These are phyloP conservation scores for Hylaea fasciaria DNA, from an alignment of 2,888 invertebrate species.

Conservation along the genomic window DNA sequence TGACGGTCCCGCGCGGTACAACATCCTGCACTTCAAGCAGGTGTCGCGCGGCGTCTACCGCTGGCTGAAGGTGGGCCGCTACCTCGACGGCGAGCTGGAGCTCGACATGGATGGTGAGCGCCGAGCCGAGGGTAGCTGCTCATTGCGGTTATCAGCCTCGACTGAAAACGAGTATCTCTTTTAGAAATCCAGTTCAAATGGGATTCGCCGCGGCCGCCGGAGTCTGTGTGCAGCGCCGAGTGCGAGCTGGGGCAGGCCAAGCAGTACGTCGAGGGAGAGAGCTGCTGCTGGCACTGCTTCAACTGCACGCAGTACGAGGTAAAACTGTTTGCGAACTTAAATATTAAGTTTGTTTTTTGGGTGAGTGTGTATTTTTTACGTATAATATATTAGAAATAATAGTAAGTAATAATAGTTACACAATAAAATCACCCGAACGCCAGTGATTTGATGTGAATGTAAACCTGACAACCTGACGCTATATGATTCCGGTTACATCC, in stretches of 20 bases:
- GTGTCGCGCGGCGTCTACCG: conserved; percentile 88
- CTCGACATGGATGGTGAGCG: conserved; percentile 91
- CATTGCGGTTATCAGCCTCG: too few relatives aligned
- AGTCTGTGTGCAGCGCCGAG: conserved; percentile 95
- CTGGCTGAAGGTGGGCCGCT: conserved; percentile 94
- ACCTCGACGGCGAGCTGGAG: conserved; percentile 91
- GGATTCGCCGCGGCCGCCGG: conserved; percentile 89
- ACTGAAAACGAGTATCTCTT: too few relatives aligned
- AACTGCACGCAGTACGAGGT: conserved; percentile 82
- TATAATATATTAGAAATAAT: too few relatives aligned
- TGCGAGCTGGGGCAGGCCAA: conserved; percentile 96
- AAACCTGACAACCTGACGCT: too few relatives aligned
- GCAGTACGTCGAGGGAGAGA: conserved; percentile 96
- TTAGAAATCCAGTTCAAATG: conserved; percentile 93
- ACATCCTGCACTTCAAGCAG: conserved; percentile 97
- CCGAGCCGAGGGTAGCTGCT: too few relatives aligned
- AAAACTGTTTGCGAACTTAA: too few relatives aligned
- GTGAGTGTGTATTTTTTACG: not conserved
- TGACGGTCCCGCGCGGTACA: conserved; percentile 97
- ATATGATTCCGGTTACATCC: not conserved
- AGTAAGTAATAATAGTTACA: too few relatives aligned
- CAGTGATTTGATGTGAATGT: not conserved
- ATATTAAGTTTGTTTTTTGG: too few relatives aligned
- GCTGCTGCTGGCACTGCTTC: conserved; percentile 97
- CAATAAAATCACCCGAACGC: not conserved